These are phyloP conservation scores for Akabosia matsudoensis DNA, from an alignment of 1,140 invertebrate species.

Conservation along the genomic window DNA sequence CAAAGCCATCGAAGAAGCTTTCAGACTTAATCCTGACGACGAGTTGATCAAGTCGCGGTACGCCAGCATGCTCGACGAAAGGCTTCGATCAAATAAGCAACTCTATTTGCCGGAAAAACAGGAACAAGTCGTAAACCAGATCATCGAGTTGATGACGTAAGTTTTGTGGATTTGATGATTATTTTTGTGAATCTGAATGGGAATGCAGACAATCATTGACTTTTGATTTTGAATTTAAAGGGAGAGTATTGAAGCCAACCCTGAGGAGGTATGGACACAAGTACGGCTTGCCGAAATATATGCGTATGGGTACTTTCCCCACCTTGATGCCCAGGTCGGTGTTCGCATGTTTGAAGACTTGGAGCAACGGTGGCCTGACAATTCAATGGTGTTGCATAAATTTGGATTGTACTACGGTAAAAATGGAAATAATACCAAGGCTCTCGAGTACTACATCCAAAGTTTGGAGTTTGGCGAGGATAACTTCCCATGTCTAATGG, in stretches of 20 bases:
- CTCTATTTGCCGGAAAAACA: neutral
- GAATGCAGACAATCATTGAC: neutral
- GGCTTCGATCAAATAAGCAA: neutral
- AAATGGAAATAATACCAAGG: neutral
- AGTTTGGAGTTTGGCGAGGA: neutral
- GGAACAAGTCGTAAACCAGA: neutral
- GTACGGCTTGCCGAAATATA: neutral
- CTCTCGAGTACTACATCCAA: neutral
- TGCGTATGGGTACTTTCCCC: neutral
- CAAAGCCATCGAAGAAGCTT: neutral
- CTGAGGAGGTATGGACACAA: neutral
- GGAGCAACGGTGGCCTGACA: neutral
- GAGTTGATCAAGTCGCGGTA: neutral
- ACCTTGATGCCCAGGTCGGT: neutral
- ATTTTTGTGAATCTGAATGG: neutral
- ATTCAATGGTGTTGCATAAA: constrained; percentile 1
- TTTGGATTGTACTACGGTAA: neutral
- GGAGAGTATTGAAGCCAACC: neutral
- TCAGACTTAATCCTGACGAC: neutral
- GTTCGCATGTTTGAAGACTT: neutral
- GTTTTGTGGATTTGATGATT: neutral
- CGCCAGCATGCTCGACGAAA: constrained; percentile 1
- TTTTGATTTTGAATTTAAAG: neutral
- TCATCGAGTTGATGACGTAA: neutral
- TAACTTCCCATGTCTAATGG: constrained; percentile 6